Percentiles rank a stretch among this genome's conserved stretches.
These are phyloP conservation scores for Acipenser oxyrinchus DNA, from an alignment of 2,797 vertebrate genomes.

Conservation along the genomic window DNA sequence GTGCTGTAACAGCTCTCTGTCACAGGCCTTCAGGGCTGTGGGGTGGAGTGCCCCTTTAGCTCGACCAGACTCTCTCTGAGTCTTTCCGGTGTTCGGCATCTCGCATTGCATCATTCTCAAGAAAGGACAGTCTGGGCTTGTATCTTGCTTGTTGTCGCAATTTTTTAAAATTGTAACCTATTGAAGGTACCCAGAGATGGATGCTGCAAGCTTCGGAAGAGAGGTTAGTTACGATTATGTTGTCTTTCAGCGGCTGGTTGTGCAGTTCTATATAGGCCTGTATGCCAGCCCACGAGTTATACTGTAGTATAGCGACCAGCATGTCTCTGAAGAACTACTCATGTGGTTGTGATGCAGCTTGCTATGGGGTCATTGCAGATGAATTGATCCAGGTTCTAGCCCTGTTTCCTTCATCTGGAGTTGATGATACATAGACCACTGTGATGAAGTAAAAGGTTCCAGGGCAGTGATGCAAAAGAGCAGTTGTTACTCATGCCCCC, in stretches of 20 bases:
- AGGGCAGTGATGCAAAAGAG: no score
- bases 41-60: not conserved
- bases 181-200: not conserved
- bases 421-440: no score
- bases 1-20: not conserved
- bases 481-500: no score
- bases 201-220: not conserved
- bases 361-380: no score
- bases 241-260: constrained; percentile 2
- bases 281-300: constrained; percentile 12
- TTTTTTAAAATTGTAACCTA: not conserved
- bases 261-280: constrained; percentile 6
- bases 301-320: no score
- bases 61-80: not conserved
- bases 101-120: not conserved
- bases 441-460: no score
- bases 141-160: not conserved
- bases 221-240: not conserved
- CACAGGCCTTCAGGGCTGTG: not conserved
- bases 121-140: not conserved
- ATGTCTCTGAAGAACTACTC: no score
- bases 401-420: no score
- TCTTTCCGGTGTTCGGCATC: not conserved
- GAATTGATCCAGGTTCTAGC: no score
- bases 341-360: no score